Percentiles rank a stretch among this genome's conserved stretches.
Conservation (phyloP, 2,888 invertebrate species). For the Leuctra nigra region DNA sequence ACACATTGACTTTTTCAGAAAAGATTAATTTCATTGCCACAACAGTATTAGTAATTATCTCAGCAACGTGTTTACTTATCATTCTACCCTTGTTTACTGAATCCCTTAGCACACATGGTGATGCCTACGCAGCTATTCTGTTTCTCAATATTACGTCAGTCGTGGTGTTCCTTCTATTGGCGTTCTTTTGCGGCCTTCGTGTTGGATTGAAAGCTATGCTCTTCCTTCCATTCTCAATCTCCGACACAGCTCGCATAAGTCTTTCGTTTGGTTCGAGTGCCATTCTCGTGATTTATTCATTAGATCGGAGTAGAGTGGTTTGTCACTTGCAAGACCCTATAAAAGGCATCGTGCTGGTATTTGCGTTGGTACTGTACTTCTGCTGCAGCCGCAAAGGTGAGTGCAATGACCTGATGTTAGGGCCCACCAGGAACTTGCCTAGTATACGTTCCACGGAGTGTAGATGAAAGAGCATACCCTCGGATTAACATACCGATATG, state of each 20-base stretch:
- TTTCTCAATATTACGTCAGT: conserved; percentile 35
- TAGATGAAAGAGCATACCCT: background rate
- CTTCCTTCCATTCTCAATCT: conserved; percentile 40
- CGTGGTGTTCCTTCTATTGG: conserved; percentile 34
- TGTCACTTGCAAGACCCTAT: conserved; percentile 57
- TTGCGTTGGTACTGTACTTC: conserved; percentile 51
- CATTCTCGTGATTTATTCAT: conserved; percentile 45
- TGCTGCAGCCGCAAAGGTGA: conserved; percentile 53
- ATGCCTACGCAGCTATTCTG: conserved; percentile 37
- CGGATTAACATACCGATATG: background rate
- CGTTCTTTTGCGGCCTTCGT: conserved; percentile 34
- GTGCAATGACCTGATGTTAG: no score
- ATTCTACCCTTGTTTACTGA: conserved; percentile 47
- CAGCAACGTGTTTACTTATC: conserved; percentile 46
- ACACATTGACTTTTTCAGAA: conserved; percentile 9
- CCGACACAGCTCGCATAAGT: conserved; percentile 41
- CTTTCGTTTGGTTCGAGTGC: conserved; percentile 42
- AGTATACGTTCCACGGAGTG: background rate
- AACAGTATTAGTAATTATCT: conserved; percentile 41
- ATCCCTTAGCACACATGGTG: conserved; percentile 37
- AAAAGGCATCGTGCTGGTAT: conserved; percentile 50
- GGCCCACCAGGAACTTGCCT: no score
- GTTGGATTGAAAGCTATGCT: conserved; percentile 33
- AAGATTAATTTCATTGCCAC: conserved; percentile 44
- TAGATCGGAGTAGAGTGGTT: conserved; percentile 48